Evolutionary conservation across 2,113 vertebrate genomes (phyloP), one percentile per base, ranked within the genome.

Genomic region (Gallinago media): DNA sequence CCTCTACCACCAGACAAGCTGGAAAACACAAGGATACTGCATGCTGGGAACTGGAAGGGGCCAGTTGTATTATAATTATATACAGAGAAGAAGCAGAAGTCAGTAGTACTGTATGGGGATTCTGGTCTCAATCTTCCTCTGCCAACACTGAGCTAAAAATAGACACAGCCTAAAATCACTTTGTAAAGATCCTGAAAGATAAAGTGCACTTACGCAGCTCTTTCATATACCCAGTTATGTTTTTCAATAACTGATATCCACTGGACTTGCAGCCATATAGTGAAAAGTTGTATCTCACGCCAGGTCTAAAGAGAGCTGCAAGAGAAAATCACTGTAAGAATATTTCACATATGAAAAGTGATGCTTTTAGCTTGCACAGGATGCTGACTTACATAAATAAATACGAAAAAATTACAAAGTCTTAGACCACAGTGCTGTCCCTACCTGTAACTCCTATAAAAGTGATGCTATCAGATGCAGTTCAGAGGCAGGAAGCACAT

Each of bases 231-330:
- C 98, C 98, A 52, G 95, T 93, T 76, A 98, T 8, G 16, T 97
- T 97, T 73, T 96, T 98, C 58, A 98, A 4, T 72, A 98, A 92
- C 59, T 98, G 98, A 96, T 98, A 98, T 58, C 98, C 97, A 75
- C 95, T 93, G 62, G 97, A 95, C 94, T 95, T 98, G 94, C 98
- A 98, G 50, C 97, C 98, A 68, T 98, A 98, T 3, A 98, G 71
- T 34, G 97, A 98, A 94, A 98, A 98, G 44, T 70, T 85, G 6
- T 98, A 98, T 84, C 97, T 95, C 56, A 98, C 75, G 0, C 98
- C 98, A 65, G 98, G 96, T 72, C 54, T 97, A 68, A 98, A 98
- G 5, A 96, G 62, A 95, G 85, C 98, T 98, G 81, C 6, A 95
- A 82, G 36, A 97, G 15, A 93, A 85, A 80, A 96, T 8, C 1